Conservation (phyloP, 2,113 vertebrate species). For the Cichladusa arquata region DNA sequence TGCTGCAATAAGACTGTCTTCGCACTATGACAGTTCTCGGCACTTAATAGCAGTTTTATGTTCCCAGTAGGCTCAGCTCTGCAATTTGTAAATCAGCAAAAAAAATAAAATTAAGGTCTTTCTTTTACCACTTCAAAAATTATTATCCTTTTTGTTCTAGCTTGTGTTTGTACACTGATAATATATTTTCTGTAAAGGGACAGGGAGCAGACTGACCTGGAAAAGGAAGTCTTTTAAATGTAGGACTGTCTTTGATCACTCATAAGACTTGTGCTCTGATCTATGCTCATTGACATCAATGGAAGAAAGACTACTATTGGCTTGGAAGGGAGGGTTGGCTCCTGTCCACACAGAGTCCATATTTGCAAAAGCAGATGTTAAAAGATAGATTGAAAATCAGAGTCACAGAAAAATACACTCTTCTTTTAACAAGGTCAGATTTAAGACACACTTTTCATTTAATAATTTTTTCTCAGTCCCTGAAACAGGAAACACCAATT, state of each 20-base stretch:
- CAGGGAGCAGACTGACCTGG: slow-evolving; percentile 53
- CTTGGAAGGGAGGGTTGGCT: background rate
- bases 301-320: slow-evolving; percentile 23
- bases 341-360: background rate
- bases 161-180: slow-evolving; percentile 32
- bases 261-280: slow-evolving; percentile 26
- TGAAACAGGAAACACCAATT: background rate
- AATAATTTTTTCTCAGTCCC: background rate
- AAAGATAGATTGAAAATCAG: slow-evolving; percentile 5
- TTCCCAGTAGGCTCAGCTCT: slow-evolving; percentile 26
- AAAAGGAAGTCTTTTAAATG: slow-evolving; percentile 49
- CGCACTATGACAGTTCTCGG: slow-evolving; percentile 7
- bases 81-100: slow-evolving; percentile 51
- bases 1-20: slow-evolving; percentile 13
- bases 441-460: background rate
- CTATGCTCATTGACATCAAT: slow-evolving; percentile 50
- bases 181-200: slow-evolving; percentile 38
- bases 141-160: slow-evolving; percentile 34
- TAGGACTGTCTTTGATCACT: slow-evolving; percentile 52
- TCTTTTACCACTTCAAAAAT: slow-evolving; percentile 46
- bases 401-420: background rate
- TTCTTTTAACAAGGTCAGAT: background rate
- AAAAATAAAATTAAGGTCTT: slow-evolving; percentile 46
- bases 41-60: slow-evolving; percentile 22
- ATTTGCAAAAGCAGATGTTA: slow-evolving; percentile 16